Evolutionary conservation across 2,113 vertebrate genomes (phyloP), one percentile per base, ranked within the genome.

Genomic region (Labeo catla): DNA sequence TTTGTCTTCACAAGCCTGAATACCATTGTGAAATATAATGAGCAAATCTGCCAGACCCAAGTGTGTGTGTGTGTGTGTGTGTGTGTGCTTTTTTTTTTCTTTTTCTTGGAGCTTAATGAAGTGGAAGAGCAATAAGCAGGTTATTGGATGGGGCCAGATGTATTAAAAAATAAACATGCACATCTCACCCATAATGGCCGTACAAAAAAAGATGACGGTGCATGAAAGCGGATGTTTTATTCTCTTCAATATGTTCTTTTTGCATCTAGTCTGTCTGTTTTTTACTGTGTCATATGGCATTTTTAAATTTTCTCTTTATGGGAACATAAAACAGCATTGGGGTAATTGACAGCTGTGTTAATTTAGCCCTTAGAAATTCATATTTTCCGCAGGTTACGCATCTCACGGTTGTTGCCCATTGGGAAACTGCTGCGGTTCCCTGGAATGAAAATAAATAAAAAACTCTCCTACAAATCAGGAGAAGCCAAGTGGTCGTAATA

Each of bases 121-220:
- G 91, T 91, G 87, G 91, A 90, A 90, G 93, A 89, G 90, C 90
- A 91, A 92, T 94, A 93, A 93, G 93, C 90, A 93, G 90, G 92
- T 93, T 93, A 93, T 93, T 89, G 91, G 80, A 93, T 43, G 88
- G 89, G 89, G 83, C 90, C 87, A 87, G 86, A 89, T 92, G 90
- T 89, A 86, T 85, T 87, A 74, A 84, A 91, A 86, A 85, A 90
- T 85, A 79, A 88, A 90, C 76, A 87, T 47, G 19, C 13, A 83
- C 70, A 91, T 85, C 80, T 45, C 83, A 70, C 36, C 63, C 74
- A 81, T 81, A 86, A 89, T 83, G 39, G 49, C 61, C 16, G 8
- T 52, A 49, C n/a, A 81, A 28, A 85, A 28, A 74, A 77, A 47
- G 54, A 86, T 81, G 74, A 77, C 82, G 47, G 23, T 34, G 59